phyloP scores from a whole-genome alignment of 1,140 invertebrate species.

The Oryctes rhinoceros region DNA sequence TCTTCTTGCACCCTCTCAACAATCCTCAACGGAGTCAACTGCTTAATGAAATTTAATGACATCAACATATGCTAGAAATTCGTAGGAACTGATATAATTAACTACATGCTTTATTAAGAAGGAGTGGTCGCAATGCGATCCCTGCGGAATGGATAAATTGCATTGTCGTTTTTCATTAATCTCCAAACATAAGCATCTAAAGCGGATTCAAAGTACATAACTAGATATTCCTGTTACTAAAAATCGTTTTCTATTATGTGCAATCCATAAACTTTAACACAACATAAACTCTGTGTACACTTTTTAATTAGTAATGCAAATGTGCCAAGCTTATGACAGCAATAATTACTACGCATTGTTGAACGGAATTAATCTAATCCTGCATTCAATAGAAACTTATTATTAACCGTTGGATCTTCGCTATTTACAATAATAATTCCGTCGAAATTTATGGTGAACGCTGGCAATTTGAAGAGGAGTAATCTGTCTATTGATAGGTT shows the following conservation, averaged over 20 bases:
- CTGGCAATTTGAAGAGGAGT: constrained; percentile 34
- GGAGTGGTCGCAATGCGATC: no score
- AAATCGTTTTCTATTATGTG: constrained; percentile 15
- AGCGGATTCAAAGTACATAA: no score
- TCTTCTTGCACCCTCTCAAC: no score
- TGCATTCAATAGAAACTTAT: not conserved
- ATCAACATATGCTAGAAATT: no score
- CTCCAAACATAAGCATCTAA: no score
- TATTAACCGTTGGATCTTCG: constrained; percentile 21
- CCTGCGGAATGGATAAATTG: no score
- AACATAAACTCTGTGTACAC: not conserved
- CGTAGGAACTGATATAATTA: no score
- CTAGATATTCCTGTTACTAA: not conserved
- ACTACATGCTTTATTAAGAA: no score
- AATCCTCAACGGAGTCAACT: no score
- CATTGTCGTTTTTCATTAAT: no score
- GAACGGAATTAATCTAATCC: constrained; percentile 22
- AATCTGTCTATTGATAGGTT: constrained; percentile 27
- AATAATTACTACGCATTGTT: constrained; percentile 1
- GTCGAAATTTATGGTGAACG: constrained; percentile 23
- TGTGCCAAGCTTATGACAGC: not conserved
- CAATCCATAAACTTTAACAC: not conserved
- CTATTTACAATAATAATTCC: not conserved
- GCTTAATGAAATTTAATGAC: no score
- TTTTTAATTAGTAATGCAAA: constrained; percentile 18